Evolutionary conservation across 2,888 invertebrate species (phyloP).

Genomic region (Liopterus haemorrhoidalis): DNA sequence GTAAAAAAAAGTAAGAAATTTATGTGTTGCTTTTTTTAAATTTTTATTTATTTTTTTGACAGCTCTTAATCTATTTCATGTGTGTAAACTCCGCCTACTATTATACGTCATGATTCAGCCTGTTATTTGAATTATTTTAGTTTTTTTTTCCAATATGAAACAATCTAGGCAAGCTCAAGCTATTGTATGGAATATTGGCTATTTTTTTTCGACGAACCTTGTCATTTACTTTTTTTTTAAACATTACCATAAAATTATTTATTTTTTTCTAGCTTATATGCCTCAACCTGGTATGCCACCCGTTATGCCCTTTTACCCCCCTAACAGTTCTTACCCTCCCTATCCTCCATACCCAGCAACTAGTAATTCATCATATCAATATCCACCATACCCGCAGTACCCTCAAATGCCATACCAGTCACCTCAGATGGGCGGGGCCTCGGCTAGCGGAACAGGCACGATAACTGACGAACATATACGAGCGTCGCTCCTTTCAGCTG

Average conservation of each 20-base stretch:
- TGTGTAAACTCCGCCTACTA: too few relatives aligned
- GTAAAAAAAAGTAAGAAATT: too few relatives aligned
- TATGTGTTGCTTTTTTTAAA: too few relatives aligned
- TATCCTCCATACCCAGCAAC: constrained; percentile 41
- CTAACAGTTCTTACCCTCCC: constrained; percentile 27
- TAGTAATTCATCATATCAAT: constrained; percentile 34
- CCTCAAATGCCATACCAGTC: constrained; percentile 52
- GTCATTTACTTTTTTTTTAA: neutral
- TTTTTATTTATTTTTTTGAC: too few relatives aligned
- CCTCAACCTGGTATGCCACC: constrained; percentile 42
- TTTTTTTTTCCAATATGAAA: too few relatives aligned
- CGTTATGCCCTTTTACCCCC: constrained; percentile 34
- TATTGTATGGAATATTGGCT: neutral
- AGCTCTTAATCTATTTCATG: too few relatives aligned
- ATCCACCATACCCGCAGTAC: constrained; percentile 50
- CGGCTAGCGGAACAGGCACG: constrained; percentile 61
- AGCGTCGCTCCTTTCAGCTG: constrained; percentile 87
- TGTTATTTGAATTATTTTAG: too few relatives aligned
- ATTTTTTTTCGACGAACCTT: neutral
- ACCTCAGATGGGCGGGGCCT: constrained; percentile 46
- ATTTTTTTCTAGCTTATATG: constrained; percentile 43
- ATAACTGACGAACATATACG: constrained; percentile 93
- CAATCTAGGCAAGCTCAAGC: too few relatives aligned
- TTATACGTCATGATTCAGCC: too few relatives aligned
- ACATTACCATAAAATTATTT: constrained; percentile 7